Evolutionary conservation across 2,888 invertebrate genomes (phyloP).

Genomic region (Blastobasis lacticolella): DNA sequence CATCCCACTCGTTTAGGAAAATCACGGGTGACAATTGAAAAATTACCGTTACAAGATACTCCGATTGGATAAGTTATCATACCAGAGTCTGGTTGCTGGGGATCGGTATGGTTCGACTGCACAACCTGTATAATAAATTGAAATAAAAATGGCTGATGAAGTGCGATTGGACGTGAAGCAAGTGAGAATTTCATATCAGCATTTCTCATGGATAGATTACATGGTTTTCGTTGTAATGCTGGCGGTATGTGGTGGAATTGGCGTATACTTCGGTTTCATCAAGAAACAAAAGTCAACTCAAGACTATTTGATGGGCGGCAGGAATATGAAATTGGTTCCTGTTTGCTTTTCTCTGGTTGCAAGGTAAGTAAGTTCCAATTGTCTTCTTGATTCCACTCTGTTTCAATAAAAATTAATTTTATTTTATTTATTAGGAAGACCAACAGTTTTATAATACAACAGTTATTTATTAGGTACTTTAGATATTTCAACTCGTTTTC

Average conservation of each 20-base stretch:
- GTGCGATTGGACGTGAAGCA: constrained; percentile 33
- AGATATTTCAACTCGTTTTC: too few species aligned
- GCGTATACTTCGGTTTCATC: constrained; percentile 85
- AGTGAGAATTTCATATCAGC: constrained; percentile 41
- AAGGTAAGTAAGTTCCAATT: constrained; percentile 62
- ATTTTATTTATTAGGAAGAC: too few species aligned
- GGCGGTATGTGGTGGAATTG: constrained; percentile 80
- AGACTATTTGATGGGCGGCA: constrained; percentile 86
- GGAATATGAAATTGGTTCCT: constrained; percentile 85
- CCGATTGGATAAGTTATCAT: constrained; percentile 10
- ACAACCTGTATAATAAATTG: neutral
- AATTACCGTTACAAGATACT: constrained; percentile 32
- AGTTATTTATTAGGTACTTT: too few species aligned
- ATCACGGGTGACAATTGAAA: constrained; percentile 51
- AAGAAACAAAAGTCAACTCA: constrained; percentile 75
- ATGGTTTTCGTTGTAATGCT: constrained; percentile 81
- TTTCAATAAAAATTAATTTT: too few species aligned
- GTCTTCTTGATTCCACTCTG: too few species aligned
- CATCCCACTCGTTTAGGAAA: constrained; percentile 26
- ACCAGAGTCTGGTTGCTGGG: neutral
- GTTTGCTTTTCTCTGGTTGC: constrained; percentile 88
- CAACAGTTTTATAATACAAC: too few species aligned
- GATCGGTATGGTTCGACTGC: neutral
- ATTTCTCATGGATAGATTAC: constrained; percentile 77
- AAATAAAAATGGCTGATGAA: constrained; percentile 21